Evolutionary conservation across 2,113 vertebrate genomes (phyloP), one percentile per base, ranked within the genome.

Genomic region (Cyrtonyx montezumae): DNA sequence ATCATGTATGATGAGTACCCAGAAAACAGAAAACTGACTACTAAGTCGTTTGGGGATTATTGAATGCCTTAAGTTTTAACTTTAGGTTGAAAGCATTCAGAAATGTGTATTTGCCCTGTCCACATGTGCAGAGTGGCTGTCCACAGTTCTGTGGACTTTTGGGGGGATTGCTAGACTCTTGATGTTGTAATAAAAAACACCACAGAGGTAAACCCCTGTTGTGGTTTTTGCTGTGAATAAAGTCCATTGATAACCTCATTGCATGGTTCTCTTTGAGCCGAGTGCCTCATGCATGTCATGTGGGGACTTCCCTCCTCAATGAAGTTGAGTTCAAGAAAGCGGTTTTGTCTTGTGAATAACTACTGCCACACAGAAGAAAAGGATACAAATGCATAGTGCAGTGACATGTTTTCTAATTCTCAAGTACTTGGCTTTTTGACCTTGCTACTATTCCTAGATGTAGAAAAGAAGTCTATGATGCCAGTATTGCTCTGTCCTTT

Each of bases 231-330:
- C 37, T 61, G 16, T 37, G 37, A 81, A 49, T 51, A 22, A 84
- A 68, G 13, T 1, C 23, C 2, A 14, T 81, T 84, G 75, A 74
- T 48, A 26, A 69, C 49, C 10, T 86, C 4, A 63, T 49, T 21
- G 21, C 32, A 32, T 26, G 49, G 8, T 40, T 79, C 12, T 73
- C 6, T 65, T 76, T 3, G 15, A 53, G 36, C 11, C 19, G 6
- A 11, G 26, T 32, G 53, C 22, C 32, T 85, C 0, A 0, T 68
- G 16, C 6, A 4, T 65, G 12, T 68, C 34, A 4, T 4, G 0
- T 58, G 36, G 48, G 32, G 26, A 46, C 22, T 61, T 65, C 4
- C 43, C 14, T 75, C 17, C 63, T 34, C 37, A 79, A 61, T 53
- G 11, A 79, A 55, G 25, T 61, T n/a, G 32, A n/a, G 15, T 13